Percentiles rank a stretch among this genome's conserved stretches.
These are phyloP conservation scores for Odocoileus virginianus DNA, from an alignment of 2,113 vertebrate genomes.

Conservation along the genomic window DNA sequence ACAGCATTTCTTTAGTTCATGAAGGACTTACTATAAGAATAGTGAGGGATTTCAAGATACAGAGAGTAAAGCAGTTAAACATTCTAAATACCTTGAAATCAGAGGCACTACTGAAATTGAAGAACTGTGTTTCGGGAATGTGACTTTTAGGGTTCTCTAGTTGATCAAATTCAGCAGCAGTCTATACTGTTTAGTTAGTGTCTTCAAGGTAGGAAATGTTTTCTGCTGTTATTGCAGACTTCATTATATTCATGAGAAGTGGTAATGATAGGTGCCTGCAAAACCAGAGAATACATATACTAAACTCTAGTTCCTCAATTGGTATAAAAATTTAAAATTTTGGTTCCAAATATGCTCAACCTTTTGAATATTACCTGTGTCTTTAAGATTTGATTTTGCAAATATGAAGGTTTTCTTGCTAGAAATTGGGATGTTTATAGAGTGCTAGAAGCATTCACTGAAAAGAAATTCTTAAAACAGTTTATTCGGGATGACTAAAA, in stretches of 20 bases:
- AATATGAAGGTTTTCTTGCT: neutral
- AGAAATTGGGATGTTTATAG: neutral
- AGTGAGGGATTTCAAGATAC: neutral
- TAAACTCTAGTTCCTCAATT: neutral
- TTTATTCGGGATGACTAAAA: neutral
- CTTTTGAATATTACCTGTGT: neutral
- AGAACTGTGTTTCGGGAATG: neutral
- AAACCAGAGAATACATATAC: neutral
- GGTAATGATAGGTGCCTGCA: neutral
- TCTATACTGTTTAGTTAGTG: neutral
- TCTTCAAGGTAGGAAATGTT: neutral
- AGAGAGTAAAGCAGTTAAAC: constrained; percentile 22
- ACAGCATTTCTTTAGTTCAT: neutral
- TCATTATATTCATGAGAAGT: neutral
- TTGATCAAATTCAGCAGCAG: neutral
- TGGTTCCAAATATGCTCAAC: neutral
- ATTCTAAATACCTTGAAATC: neutral
- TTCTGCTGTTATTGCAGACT: neutral
- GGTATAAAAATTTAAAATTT: neutral
- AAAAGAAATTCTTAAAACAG: neutral
- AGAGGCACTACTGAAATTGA: neutral
- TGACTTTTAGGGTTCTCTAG: neutral
- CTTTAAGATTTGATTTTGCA: constrained; percentile 30
- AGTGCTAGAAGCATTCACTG: neutral
- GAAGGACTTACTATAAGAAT: neutral